Evolutionary conservation across 2,113 vertebrate species (phyloP).

Genomic region (Theristicus caerulescens): DNA sequence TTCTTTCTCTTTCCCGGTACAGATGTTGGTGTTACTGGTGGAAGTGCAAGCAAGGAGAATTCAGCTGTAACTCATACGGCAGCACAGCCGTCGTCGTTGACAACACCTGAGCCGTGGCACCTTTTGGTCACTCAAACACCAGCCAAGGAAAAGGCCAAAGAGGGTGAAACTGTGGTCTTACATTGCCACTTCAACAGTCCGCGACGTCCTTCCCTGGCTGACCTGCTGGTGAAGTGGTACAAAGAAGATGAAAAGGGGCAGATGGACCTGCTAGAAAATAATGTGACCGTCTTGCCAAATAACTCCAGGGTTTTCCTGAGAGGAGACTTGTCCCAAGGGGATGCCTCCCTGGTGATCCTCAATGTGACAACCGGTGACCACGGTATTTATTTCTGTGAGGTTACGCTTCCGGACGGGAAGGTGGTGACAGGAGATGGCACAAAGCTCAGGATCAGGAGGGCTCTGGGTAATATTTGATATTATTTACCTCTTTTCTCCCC

Average conservation of each 20-base stretch:
- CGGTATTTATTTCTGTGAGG: slow-evolving; percentile 65
- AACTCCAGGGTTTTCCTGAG: slow-evolving; percentile 56
- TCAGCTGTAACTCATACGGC: not conserved
- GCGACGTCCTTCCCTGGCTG: not conserved
- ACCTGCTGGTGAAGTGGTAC: slow-evolving; percentile 61
- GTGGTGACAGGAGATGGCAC: slow-evolving; percentile 62
- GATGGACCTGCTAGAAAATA: slow-evolving; percentile 49
- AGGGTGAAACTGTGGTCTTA: slow-evolving; percentile 67
- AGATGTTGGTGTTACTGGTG: not conserved
- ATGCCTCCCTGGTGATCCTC: slow-evolving; percentile 62
- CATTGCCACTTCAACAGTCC: slow-evolving; percentile 39
- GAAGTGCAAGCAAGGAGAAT: not conserved
- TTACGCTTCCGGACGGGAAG: not conserved
- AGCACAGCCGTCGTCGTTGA: not conserved
- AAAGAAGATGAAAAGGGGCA: slow-evolving; percentile 60
- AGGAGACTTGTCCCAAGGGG: slow-evolving; percentile 55
- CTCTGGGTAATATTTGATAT: slow-evolving; percentile 47
- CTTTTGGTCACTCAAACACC: slow-evolving; percentile 58
- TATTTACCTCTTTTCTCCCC: not conserved
- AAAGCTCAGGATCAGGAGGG: slow-evolving; percentile 69
- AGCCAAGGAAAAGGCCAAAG: slow-evolving; percentile 68
- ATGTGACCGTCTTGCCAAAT: slow-evolving; percentile 19
- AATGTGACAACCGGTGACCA: slow-evolving; percentile 66
- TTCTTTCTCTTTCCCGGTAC: slow-evolving; percentile 11
- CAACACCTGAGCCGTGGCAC: not conserved